phyloP scores from a whole-genome alignment of 1,140 invertebrate species.

The Rhizoglyphus robini region DNA sequence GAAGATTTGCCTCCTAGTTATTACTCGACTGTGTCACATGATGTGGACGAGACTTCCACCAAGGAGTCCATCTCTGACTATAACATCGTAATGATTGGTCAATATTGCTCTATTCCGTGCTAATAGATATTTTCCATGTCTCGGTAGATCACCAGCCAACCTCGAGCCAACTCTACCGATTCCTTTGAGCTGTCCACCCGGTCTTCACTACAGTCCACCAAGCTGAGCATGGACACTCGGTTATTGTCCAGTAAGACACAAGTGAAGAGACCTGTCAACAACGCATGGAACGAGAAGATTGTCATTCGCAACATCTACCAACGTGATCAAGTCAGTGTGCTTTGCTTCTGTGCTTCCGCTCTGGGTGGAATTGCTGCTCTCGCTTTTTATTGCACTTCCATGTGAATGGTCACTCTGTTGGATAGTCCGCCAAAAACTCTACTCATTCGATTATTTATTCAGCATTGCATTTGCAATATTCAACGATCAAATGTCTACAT shows the following conservation, averaged over 20 bases:
- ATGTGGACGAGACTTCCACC: not conserved
- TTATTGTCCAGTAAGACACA: not conserved
- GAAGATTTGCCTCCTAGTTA: not conserved
- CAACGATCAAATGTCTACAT: too few species aligned
- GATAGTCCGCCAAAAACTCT: too few species aligned
- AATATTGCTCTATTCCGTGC: not conserved
- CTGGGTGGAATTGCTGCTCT: not conserved
- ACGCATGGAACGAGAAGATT: slow-evolving; percentile 14
- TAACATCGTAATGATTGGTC: not conserved
- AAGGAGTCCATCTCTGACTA: not conserved
- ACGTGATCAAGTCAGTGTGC: not conserved
- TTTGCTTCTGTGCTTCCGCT: slow-evolving; percentile 5
- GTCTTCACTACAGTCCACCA: slow-evolving; percentile 1
- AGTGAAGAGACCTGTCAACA: not conserved
- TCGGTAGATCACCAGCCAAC: not conserved
- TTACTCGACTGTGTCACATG: not conserved
- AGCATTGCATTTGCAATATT: too few species aligned
- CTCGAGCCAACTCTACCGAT: not conserved
- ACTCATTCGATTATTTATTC: too few species aligned
- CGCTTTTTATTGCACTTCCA: slow-evolving; percentile 1
- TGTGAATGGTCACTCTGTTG: too few species aligned
- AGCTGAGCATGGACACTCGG: not conserved
- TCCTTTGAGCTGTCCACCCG: not conserved
- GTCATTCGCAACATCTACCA: slow-evolving; percentile 2
- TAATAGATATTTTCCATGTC: not conserved